Conservation (phyloP, 1,140 invertebrate species). For the Pogonus chalceus region DNA sequence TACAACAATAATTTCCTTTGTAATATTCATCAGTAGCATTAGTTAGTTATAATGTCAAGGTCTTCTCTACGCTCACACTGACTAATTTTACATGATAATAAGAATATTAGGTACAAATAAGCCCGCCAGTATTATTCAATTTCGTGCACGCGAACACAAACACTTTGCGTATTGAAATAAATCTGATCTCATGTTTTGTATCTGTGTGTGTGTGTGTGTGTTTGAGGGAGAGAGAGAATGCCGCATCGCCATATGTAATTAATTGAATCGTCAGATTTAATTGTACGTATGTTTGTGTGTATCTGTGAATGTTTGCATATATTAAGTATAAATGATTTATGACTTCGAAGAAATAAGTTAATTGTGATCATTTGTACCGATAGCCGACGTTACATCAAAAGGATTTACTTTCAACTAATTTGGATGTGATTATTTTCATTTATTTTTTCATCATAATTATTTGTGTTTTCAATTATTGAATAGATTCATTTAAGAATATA, state of each 20-base stretch:
- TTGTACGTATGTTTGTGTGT: too few species aligned
- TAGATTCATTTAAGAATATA: too few species aligned
- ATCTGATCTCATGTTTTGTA: background rate
- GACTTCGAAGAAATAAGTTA: background rate
- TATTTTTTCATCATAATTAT: too few species aligned
- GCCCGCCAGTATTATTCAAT: background rate
- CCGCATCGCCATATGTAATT: too few species aligned
- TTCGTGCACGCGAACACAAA: background rate
- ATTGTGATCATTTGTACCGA: background rate
- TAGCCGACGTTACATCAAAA: background rate
- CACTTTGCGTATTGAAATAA: background rate
- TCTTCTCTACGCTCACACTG: background rate
- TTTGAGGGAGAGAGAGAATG: background rate
- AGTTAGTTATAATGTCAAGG: slow-evolving; percentile 3
- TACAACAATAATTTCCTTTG: too few species aligned
- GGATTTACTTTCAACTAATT: too few species aligned
- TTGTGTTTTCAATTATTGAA: too few species aligned
- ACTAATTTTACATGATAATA: slow-evolving; percentile 2
- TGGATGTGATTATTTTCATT: too few species aligned
- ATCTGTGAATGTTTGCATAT: background rate
- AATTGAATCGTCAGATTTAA: background rate
- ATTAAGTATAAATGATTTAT: background rate
- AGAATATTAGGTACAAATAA: background rate
- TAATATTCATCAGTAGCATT: too few species aligned
- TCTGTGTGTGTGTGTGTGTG: background rate